Evolutionary conservation across 2,113 vertebrate species (phyloP).

Genomic region (Psammodynastes pulverulentus): DNA sequence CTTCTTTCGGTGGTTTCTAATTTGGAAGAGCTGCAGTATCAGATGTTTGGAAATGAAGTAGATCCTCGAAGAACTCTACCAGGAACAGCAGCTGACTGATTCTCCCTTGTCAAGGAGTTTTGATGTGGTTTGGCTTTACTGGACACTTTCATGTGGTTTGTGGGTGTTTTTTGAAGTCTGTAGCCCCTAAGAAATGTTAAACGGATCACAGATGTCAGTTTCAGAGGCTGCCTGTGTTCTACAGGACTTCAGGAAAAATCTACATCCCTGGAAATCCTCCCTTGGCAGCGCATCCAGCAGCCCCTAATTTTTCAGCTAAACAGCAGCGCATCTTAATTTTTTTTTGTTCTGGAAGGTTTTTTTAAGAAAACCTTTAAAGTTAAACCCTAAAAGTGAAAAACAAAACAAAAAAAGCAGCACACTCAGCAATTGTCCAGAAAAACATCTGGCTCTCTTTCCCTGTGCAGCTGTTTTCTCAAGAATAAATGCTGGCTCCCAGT

Average conservation of each 20-base stretch:
- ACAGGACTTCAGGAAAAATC: conserved; percentile 45
- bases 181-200: neutral
- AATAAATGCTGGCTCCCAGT: conserved; percentile 45
- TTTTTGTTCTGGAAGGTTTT: conserved; percentile 52
- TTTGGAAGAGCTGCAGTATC: neutral
- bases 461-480: conserved; percentile 64
- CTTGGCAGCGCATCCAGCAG: conserved; percentile 39
- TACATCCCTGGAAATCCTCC: conserved; percentile 57
- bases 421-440: conserved; percentile 40
- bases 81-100: conserved; percentile 35
- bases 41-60: too few relatives aligned
- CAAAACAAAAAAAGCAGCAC: neutral
- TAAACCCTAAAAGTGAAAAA: conserved; percentile 18
- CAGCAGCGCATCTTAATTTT: conserved; percentile 40
- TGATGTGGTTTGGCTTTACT: conserved; percentile 29
- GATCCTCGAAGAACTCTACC: neutral
- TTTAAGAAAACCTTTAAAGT: conserved; percentile 33
- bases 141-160: neutral
- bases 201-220: conserved; percentile 43
- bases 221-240: conserved; percentile 42
- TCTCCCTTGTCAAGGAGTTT: conserved; percentile 16
- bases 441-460: conserved; percentile 57
- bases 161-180: conserved; percentile 17
- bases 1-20: neutral
- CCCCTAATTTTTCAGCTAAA: conserved; percentile 54